Conservation (phyloP, 92 coral and sea anemone species). For the Epizoanthus scotinus region DNA sequence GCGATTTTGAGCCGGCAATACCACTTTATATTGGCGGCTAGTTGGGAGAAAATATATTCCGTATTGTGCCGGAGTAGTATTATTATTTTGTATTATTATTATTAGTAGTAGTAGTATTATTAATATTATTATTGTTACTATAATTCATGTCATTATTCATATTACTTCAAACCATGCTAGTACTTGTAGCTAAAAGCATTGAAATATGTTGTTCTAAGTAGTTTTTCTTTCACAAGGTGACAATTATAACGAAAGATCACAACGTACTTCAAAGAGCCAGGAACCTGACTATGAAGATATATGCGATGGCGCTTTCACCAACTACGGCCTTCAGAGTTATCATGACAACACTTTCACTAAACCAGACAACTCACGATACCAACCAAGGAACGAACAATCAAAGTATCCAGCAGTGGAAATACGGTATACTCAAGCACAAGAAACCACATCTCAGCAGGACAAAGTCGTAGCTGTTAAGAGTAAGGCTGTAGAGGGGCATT, state of each 20-base stretch:
- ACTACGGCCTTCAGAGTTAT: background rate
- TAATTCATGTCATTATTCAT: too few relatives aligned
- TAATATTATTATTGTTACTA: too few relatives aligned
- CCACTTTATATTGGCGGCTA: too few relatives aligned
- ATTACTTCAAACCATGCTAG: too few relatives aligned
- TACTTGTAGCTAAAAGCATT: too few relatives aligned
- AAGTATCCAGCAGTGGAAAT: background rate
- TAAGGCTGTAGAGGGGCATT: background rate
- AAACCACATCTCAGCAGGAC: background rate
- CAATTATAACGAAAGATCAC: background rate
- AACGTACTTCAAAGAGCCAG: background rate
- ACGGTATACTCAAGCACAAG: background rate
- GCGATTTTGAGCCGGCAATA: too few relatives aligned
- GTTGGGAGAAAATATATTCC: too few relatives aligned
- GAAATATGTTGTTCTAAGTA: too few relatives aligned
- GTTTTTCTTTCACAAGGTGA: background rate
- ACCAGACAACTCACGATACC: background rate
- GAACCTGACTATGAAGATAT: background rate
- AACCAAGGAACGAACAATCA: background rate
- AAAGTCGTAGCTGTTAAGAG: background rate
- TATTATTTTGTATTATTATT: too few relatives aligned
- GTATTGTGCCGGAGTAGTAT: too few relatives aligned
- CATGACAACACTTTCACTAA: background rate
- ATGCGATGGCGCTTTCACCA: background rate
- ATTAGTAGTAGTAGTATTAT: too few relatives aligned